A percentile compares a stretch with the other conserved stretches of the same genome.
These are phyloP conservation scores for Lepilemur septentrionalis DNA, from an alignment of 2,797 vertebrate genomes.

Conservation along the genomic window DNA sequence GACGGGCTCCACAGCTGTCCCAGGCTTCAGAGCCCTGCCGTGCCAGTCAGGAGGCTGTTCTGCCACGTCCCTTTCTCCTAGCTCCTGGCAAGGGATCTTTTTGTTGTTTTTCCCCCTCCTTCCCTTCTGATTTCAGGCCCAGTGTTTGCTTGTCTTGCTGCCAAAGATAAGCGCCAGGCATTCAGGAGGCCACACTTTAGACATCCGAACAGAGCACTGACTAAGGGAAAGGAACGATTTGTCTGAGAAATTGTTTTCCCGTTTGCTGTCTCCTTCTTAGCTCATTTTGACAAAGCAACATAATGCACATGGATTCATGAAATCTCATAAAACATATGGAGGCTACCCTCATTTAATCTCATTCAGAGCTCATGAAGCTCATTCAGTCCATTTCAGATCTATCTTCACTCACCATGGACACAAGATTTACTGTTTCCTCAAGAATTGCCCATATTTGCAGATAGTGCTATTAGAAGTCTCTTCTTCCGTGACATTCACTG, in stretches of 20 bases:
- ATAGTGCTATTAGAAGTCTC: neutral
- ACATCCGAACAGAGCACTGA: neutral
- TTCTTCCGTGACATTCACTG: neutral
- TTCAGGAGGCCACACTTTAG: neutral
- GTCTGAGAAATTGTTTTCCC: neutral
- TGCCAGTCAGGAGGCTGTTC: slow-evolving; percentile 45
- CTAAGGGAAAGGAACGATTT: neutral
- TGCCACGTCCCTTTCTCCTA: slow-evolving; percentile 32
- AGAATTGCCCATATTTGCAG: neutral
- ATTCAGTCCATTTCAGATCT: neutral
- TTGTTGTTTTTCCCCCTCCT: slow-evolving; percentile 69
- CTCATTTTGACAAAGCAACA: slow-evolving; percentile 3
- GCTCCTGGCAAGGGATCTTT: slow-evolving; percentile 57
- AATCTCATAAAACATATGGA: neutral
- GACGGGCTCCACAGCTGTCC: neutral
- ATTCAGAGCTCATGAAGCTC: neutral
- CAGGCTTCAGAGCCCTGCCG: slow-evolving; percentile 24
- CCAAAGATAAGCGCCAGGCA: slow-evolving; percentile 77
- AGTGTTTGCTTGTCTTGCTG: slow-evolving; percentile 68
- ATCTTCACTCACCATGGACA: neutral
- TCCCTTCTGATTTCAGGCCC: slow-evolving; percentile 60
- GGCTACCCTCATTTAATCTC: neutral
- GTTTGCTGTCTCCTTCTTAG: neutral
- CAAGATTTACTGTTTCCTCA: neutral
- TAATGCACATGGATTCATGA: neutral